A percentile compares a stretch with the other conserved stretches of the same genome.
Evolutionary conservation across 2,113 vertebrate species (phyloP).

Genomic region (Leucosticte australis): DNA sequence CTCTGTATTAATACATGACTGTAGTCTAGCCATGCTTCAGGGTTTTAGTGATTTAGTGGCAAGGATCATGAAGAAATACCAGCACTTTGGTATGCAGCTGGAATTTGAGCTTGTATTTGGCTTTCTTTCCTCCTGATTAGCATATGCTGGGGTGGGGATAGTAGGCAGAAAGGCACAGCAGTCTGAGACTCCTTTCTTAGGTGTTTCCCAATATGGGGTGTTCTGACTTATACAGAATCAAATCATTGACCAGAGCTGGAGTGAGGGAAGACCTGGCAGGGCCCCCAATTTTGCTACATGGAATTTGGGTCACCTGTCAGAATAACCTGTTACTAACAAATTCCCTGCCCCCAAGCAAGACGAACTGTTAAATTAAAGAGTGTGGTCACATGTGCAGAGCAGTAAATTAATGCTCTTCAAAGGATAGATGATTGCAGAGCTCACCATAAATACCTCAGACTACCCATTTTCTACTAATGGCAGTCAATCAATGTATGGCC

Average conservation of each 20-base stretch:
- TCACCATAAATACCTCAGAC: conserved; percentile 37
- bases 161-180: neutral
- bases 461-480: neutral
- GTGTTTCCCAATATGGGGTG: neutral
- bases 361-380: neutral
- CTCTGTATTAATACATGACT: neutral
- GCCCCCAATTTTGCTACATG: neutral
- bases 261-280: neutral
- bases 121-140: neutral
- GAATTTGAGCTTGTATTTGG: neutral
- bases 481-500: neutral
- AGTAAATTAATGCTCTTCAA: conserved; percentile 36
- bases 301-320: conserved; percentile 12
- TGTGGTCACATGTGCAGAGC: neutral
- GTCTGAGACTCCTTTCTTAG: neutral
- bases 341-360: conserved; percentile 6
- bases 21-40: neutral
- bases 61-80: neutral
- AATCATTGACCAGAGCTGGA: neutral
- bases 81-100: neutral
- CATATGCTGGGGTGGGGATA: neutral
- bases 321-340: conserved; percentile 8
- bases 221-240: neutral
- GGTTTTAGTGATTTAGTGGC: neutral
- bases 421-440: neutral